Conservation (phyloP, 1,140 invertebrate genomes). For the Pseudoatta argentina region DNA sequence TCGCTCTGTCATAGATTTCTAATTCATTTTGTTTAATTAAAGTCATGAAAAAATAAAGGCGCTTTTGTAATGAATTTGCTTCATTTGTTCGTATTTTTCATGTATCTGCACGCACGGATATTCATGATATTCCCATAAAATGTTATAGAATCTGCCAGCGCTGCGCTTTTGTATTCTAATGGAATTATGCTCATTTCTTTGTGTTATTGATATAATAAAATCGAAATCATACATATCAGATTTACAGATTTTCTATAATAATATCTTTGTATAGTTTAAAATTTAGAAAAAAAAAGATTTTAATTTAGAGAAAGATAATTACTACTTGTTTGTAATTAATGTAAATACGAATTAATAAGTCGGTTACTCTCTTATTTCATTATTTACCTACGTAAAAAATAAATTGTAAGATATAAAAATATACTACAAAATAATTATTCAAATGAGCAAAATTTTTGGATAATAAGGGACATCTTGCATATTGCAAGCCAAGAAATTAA, state of each 20-base stretch:
- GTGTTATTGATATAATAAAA: constrained; percentile 7
- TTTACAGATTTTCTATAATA: neutral
- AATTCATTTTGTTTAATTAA: constrained; percentile 21
- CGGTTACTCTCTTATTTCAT: neutral
- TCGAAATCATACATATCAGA: neutral
- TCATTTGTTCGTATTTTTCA: constrained; percentile 2
- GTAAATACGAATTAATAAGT: neutral
- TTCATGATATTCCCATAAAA: neutral
- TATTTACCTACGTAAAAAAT: neutral
- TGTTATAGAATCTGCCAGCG: neutral
- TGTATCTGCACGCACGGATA: neutral
- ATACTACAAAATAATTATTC: neutral
- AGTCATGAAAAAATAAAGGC: neutral
- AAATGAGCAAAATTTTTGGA: neutral
- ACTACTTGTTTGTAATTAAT: neutral
- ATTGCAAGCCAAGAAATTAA: neutral
- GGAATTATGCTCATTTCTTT: constrained; percentile 29
- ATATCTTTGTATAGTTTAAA: neutral
- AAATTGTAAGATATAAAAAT: neutral
- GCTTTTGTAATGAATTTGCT: constrained; percentile 21
- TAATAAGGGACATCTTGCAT: neutral
- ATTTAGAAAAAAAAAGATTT: no score
- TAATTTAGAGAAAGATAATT: neutral
- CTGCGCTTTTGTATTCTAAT: neutral
- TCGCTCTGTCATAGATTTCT: neutral